Conservation (phyloP, 2,888 invertebrate species). For the Sclerodermus sp. region DNA sequence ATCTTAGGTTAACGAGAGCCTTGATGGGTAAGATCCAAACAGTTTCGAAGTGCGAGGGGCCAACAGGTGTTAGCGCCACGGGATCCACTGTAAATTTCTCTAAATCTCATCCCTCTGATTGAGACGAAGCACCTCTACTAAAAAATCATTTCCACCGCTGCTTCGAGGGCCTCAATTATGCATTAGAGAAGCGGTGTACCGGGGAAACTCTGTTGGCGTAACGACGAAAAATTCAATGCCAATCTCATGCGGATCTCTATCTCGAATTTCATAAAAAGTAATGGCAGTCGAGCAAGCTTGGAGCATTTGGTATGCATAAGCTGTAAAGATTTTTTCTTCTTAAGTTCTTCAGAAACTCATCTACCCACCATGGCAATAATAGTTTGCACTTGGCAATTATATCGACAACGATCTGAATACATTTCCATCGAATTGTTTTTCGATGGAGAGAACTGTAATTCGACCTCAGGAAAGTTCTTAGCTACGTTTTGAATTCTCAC, state of each 20-base stretch:
- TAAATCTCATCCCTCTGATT: too few species aligned
- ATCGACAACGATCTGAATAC: slow-evolving; percentile 4
- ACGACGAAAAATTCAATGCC: not conserved
- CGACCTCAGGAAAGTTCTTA: not conserved
- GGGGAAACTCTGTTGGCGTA: too few species aligned
- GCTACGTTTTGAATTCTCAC: not conserved
- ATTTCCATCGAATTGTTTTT: slow-evolving; percentile 8
- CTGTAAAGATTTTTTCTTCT: not conserved
- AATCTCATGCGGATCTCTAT: not conserved
- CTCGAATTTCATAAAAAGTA: slow-evolving; percentile 2
- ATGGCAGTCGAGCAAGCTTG: not conserved
- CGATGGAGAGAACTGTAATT: not conserved
- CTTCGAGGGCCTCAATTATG: too few species aligned
- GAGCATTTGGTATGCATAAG: slow-evolving; percentile 7
- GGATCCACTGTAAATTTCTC: too few species aligned
- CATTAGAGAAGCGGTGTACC: too few species aligned
- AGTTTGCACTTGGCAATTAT: slow-evolving; percentile 8
- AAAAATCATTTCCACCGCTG: too few species aligned
- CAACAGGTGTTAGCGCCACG: slow-evolving; percentile 35
- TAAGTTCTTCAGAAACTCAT: slow-evolving; percentile 1
- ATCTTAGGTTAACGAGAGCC: slow-evolving; percentile 37
- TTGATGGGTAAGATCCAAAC: slow-evolving; percentile 20
- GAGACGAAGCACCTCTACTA: too few species aligned
- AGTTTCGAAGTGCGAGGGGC: slow-evolving; percentile 25
- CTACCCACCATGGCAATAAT: slow-evolving; percentile 2